Conservation (phyloP, 2,113 vertebrate genomes). For the Gadus chalcogrammus region DNA sequence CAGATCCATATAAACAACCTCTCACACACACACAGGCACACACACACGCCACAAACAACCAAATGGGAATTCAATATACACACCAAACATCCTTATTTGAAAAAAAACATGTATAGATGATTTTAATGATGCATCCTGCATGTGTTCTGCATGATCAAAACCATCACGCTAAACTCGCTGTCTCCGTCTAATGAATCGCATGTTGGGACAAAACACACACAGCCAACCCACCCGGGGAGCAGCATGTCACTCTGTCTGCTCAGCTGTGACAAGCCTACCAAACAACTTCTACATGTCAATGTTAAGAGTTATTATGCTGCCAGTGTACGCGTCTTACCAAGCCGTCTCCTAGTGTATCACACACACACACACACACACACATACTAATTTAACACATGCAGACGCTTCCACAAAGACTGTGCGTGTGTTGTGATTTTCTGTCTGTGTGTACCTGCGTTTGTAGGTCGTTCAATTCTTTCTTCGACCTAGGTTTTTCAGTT, state of each 20-base stretch:
- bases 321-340: no score
- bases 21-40: conserved; percentile 2
- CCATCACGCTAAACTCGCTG: conserved; percentile 35
- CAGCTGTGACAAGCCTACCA: conserved; percentile 40
- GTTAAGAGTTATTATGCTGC: background rate
- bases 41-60: background rate
- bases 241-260: conserved; percentile 52
- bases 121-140: conserved; percentile 8
- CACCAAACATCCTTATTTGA: conserved; percentile 15
- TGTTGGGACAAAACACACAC: conserved; percentile 47
- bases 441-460: no score
- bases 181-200: conserved; percentile 60
- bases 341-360: no score
- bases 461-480: no score
- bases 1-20: conserved; percentile 1
- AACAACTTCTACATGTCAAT: background rate
- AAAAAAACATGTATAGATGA: background rate
- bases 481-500: no score
- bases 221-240: conserved; percentile 38
- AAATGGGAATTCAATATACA: background rate
- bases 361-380: no score
- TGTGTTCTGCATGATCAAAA: conserved; percentile 50
- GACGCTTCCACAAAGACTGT: no score
- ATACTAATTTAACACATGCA: no score
- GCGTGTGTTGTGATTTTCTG: no score